Evolutionary conservation across 2,888 invertebrate species (phyloP).

Genomic region (Agrochola litura): DNA sequence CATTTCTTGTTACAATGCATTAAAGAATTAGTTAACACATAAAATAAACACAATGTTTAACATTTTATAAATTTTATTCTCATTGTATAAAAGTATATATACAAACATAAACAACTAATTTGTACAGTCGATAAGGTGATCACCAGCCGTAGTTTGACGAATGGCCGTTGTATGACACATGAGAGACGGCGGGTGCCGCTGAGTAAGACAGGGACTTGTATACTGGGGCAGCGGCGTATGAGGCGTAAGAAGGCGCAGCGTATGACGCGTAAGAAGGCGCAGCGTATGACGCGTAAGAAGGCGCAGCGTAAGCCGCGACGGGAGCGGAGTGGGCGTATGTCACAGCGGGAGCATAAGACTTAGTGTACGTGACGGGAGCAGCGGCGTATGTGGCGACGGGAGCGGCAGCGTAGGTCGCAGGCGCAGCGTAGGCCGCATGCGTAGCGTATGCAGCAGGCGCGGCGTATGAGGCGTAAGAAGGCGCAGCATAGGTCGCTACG

Average conservation of each 20-base stretch:
- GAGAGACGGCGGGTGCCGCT: slow-evolving; percentile 91
- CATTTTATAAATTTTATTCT: slow-evolving; percentile 79
- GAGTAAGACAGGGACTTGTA: slow-evolving; percentile 87
- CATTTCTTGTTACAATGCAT: too few species aligned
- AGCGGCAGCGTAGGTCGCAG: slow-evolving; percentile 71
- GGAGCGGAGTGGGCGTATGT: slow-evolving; percentile 64
- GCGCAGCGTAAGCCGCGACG: slow-evolving; percentile 61
- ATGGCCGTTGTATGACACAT: slow-evolving; percentile 92
- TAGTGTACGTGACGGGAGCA: slow-evolving; percentile 86
- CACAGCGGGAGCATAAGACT: slow-evolving; percentile 70
- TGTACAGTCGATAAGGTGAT: slow-evolving; percentile 80
- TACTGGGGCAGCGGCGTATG: slow-evolving; percentile 75
- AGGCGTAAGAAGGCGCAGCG: slow-evolving; percentile 58
- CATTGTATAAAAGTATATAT: slow-evolving; percentile 84
- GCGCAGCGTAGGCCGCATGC: slow-evolving; percentile 82
- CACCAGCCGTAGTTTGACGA: slow-evolving; percentile 91
- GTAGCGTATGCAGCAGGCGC: slow-evolving; percentile 78
- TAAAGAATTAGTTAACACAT: not conserved
- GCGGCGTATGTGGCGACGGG: slow-evolving; percentile 86
- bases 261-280: slow-evolving; percentile 50
- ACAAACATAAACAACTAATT: slow-evolving; percentile 82
- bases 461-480: slow-evolving; percentile 74
- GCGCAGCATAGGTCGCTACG: slow-evolving; percentile 61
- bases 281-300: slow-evolving; percentile 59
- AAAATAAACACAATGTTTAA: slow-evolving; percentile 6